These are phyloP conservation scores for Drosophila koepferae DNA, from an alignment of 2,888 invertebrate species.

Conservation along the genomic window DNA sequence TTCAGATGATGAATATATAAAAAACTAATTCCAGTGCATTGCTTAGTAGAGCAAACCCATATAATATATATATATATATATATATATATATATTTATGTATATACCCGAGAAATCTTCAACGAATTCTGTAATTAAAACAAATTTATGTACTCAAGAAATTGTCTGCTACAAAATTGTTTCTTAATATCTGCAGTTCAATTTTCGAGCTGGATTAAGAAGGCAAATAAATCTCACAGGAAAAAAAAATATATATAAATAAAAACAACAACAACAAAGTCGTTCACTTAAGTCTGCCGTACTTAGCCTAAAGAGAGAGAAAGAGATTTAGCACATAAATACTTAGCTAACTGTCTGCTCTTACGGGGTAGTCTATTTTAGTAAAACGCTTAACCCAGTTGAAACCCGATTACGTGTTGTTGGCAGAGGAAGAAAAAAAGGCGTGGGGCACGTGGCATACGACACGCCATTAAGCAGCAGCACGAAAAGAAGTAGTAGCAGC, in stretches of 20 bases:
- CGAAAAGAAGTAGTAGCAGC: constrained; percentile 39
- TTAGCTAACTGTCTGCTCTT: constrained; percentile 51
- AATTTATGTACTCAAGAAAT: constrained; percentile 3
- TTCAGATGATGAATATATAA: no score
- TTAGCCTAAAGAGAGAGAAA: constrained; percentile 23
- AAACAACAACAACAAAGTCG: not conserved
- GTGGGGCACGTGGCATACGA: constrained; percentile 67
- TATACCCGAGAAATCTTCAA: not conserved
- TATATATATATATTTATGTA: no score
- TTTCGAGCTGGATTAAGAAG: not conserved
- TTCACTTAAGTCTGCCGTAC: constrained; percentile 25
- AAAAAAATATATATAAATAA: not conserved
- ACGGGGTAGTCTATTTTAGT: constrained; percentile 58
- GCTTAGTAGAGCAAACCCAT: not conserved
- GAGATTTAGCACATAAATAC: constrained; percentile 46
- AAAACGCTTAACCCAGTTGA: constrained; percentile 66
- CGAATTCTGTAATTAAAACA: not conserved
- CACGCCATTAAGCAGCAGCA: constrained; percentile 68
- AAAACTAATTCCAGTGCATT: not conserved
- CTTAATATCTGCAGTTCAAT: not conserved
- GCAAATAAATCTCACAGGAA: not conserved
- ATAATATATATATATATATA: not conserved
- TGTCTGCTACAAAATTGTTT: not conserved
- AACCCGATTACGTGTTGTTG: constrained; percentile 66
- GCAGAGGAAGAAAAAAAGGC: constrained; percentile 25